Conservation (phyloP, 1,140 invertebrate species). For the Thalassaphorura encarpata region DNA sequence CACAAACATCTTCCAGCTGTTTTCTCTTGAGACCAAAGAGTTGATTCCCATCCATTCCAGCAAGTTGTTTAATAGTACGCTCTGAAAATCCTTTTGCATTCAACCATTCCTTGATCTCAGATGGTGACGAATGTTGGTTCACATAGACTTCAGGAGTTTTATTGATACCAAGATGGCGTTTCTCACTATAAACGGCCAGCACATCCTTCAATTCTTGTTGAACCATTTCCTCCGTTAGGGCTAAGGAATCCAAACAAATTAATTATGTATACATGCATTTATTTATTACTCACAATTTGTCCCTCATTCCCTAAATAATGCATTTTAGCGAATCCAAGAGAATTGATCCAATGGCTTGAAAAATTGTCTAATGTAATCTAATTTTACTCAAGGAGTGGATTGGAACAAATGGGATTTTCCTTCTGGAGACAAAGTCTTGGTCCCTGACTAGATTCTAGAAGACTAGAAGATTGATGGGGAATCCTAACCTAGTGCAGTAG, state of each 20-base stretch:
- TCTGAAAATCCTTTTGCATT: constrained; percentile 60
- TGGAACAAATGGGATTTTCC: no score
- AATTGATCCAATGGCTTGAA: no score
- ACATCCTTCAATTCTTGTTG: constrained; percentile 59
- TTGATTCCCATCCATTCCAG: constrained; percentile 55
- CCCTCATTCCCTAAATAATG: background rate
- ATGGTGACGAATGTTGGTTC: constrained; percentile 48
- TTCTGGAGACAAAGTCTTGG: no score
- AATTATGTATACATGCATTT: background rate
- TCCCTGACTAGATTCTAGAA: no score
- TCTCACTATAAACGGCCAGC: constrained; percentile 50
- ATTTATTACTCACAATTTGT: background rate
- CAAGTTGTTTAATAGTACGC: constrained; percentile 50
- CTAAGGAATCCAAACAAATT: no score
- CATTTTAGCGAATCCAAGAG: no score
- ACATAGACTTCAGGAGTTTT: constrained; percentile 63
- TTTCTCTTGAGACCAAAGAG: constrained; percentile 53
- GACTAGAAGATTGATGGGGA: no score
- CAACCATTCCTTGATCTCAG: constrained; percentile 65
- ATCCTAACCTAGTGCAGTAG: no score
- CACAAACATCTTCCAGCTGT: constrained; percentile 58
- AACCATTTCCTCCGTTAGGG: constrained; percentile 40
- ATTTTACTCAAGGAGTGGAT: no score
- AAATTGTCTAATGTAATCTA: no score
- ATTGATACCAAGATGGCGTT: constrained; percentile 48